A percentile compares a stretch with the other conserved stretches of the same genome.
These are phyloP conservation scores for Polydrusus cervinus DNA, from an alignment of 2,888 invertebrate species.

Conservation along the genomic window DNA sequence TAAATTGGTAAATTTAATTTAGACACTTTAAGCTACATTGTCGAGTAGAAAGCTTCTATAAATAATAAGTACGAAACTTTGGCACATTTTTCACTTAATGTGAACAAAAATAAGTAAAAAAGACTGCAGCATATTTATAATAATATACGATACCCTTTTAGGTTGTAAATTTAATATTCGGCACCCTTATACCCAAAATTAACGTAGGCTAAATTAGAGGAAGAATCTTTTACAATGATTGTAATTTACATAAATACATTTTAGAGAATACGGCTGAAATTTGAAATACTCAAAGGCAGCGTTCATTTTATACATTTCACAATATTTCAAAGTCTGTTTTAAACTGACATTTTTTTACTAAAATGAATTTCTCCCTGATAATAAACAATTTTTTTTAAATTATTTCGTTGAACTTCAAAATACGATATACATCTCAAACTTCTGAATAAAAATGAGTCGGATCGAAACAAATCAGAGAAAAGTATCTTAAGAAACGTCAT, in stretches of 20 bases:
- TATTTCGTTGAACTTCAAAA: too few relatives aligned
- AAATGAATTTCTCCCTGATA: not conserved
- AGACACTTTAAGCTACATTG: constrained; percentile 37
- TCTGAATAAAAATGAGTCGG: too few relatives aligned
- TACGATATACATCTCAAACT: too few relatives aligned
- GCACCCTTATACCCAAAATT: constrained; percentile 50
- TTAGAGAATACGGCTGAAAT: constrained; percentile 14
- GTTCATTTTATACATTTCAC: constrained; percentile 20
- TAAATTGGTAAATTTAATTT: constrained; percentile 35
- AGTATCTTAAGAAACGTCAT: too few relatives aligned
- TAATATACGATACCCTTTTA: constrained; percentile 50
- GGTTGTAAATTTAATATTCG: constrained; percentile 47
- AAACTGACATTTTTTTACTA: not conserved
- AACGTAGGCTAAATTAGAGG: constrained; percentile 28
- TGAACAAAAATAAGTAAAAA: constrained; percentile 52
- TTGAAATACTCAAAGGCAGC: constrained; percentile 41
- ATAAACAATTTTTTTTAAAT: too few relatives aligned
- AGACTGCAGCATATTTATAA: constrained; percentile 54
- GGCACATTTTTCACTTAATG: constrained; percentile 52
- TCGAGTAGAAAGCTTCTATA: constrained; percentile 53
- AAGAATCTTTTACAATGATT: constrained; percentile 23
- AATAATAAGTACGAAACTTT: constrained; percentile 46
- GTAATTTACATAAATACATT: constrained; percentile 17
- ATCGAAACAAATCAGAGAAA: too few relatives aligned
- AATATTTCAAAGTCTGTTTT: constrained; percentile 10